These are phyloP conservation scores for Phainopepla nitens DNA, from an alignment of 2,113 vertebrate genomes.

Conservation along the genomic window DNA sequence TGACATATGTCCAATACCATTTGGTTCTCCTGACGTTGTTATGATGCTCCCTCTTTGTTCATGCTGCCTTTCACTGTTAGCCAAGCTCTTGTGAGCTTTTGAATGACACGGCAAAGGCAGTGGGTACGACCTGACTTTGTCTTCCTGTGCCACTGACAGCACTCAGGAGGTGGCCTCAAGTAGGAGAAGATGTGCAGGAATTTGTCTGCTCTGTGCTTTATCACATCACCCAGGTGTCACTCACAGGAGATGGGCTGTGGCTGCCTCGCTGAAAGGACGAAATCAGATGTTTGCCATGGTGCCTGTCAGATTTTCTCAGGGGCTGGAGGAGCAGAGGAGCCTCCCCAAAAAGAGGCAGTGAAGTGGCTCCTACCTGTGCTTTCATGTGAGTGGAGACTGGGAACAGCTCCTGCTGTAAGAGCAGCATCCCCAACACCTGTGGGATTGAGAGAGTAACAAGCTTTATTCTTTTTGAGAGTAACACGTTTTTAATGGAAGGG, in stretches of 20 bases:
- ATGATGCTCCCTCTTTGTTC: not conserved
- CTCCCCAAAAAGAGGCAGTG: not conserved
- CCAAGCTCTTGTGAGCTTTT: not conserved
- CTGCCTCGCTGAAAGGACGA: not conserved
- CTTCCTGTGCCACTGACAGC: not conserved
- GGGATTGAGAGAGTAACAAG: not conserved
- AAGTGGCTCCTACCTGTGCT: not conserved
- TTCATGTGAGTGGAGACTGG: not conserved
- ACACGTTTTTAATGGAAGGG: not conserved
- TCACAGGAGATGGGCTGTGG: not conserved
- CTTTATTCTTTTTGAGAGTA: not conserved
- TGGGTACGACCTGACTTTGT: not conserved
- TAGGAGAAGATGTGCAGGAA: not conserved
- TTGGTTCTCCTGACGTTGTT: not conserved
- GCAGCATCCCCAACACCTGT: not conserved
- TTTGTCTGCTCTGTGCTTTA: not conserved
- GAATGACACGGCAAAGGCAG: not conserved
- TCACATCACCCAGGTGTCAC: not conserved
- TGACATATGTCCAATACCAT: not conserved
- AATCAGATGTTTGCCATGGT: not conserved
- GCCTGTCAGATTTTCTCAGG: not conserved
- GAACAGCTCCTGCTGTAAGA: not conserved
- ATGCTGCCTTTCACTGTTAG: not conserved
- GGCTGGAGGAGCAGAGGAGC: not conserved
- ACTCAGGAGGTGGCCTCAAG: accelerated